Percentiles rank a stretch among this genome's conserved stretches.
These are phyloP conservation scores for Symphodus melops DNA, from an alignment of 2,113 vertebrate genomes.

Conservation along the genomic window DNA sequence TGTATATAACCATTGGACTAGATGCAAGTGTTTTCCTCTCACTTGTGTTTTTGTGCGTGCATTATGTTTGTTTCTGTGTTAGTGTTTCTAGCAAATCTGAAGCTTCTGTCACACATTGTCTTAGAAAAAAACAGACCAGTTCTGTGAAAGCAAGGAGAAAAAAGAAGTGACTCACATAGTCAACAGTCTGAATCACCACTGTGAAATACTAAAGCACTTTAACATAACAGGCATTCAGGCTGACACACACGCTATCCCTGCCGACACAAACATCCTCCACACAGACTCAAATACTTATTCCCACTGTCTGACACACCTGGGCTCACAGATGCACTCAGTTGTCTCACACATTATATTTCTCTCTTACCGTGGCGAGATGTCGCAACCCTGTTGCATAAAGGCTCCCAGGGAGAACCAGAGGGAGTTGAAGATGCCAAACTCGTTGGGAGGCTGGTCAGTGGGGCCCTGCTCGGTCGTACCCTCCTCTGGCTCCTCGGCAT, in stretches of 20 bases:
- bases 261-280: slow-evolving; percentile 22
- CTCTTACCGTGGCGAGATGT: slow-evolving; percentile 97
- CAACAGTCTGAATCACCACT: slow-evolving; percentile 53
- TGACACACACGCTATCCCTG: slow-evolving; percentile 12
- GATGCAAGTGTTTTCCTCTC: slow-evolving; percentile 50
- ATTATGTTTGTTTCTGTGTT: slow-evolving; percentile 2
- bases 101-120: slow-evolving; percentile 6
- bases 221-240: slow-evolving; percentile 33
- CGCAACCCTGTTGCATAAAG: slow-evolving; percentile 99
- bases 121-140: slow-evolving; percentile 22
- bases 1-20: slow-evolving; percentile 35
- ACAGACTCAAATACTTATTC: slow-evolving; percentile 27
- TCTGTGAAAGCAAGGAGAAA: slow-evolving; percentile 41
- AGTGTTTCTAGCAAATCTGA: neutral
- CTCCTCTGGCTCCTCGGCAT: slow-evolving; percentile 96
- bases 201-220: slow-evolving; percentile 29
- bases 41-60: slow-evolving; percentile 24
- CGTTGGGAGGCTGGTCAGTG: slow-evolving; percentile 97
- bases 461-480: slow-evolving; percentile 89
- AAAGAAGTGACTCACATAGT: slow-evolving; percentile 48
- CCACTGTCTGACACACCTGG: slow-evolving; percentile 11
- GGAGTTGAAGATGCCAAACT: slow-evolving; percentile 99
- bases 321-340: slow-evolving; percentile 22
- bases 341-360: slow-evolving; percentile 10
- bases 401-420: slow-evolving; percentile 99